Evolutionary conservation across 1,140 invertebrate genomes (phyloP).

Genomic region (Potamilus streckersoni): DNA sequence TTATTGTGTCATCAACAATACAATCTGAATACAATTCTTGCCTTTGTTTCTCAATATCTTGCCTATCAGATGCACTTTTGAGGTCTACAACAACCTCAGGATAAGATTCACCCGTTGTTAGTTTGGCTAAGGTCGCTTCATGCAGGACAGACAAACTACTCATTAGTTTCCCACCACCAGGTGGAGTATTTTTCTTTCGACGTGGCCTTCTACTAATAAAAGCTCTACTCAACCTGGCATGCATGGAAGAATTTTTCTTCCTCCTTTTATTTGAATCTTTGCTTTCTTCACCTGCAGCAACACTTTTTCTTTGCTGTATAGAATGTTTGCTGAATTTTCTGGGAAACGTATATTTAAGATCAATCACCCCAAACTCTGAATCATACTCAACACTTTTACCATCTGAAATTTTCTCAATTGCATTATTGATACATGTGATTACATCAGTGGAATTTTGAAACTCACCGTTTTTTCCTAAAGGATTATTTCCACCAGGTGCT

Average conservation of each 20-base stretch:
- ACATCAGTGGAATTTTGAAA: no score
- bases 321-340: no score
- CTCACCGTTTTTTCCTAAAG: no score
- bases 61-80: no score
- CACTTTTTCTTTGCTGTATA: no score
- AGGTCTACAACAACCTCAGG: constrained; percentile 7
- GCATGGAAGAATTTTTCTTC: constrained; percentile 34
- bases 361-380: no score
- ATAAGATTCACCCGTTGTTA: constrained; percentile 33
- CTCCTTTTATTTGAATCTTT: constrained; percentile 4
- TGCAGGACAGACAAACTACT: constrained; percentile 57
- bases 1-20: constrained; percentile 41
- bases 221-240: constrained; percentile 41
- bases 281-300: neutral
- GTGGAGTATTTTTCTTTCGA: constrained; percentile 23
- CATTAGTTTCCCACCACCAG: constrained; percentile 43
- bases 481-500: no score
- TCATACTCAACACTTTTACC: no score
- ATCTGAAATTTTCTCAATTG: no score
- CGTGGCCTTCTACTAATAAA: constrained; percentile 43
- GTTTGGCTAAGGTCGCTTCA: constrained; percentile 59
- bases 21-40: constrained; percentile 35
- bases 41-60: no score
- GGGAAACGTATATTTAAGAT: no score
- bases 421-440: no score